These are phyloP conservation scores for Oncorhynchus gorbuscha DNA, from an alignment of 2,113 vertebrate genomes.

Conservation along the genomic window DNA sequence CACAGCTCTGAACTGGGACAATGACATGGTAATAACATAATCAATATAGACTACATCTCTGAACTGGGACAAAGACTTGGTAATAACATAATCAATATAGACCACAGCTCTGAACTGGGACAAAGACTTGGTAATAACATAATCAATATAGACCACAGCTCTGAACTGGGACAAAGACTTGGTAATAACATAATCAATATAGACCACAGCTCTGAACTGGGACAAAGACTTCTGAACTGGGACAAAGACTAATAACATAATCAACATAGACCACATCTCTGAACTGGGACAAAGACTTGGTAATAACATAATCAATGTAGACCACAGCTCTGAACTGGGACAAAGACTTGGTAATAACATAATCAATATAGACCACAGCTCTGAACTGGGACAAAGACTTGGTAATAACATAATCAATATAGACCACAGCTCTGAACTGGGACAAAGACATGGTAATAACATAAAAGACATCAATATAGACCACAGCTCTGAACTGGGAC, in stretches of 20 bases:
- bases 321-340: too few relatives aligned
- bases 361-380: slow-evolving; percentile 7
- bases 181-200: slow-evolving; percentile 15
- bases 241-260: slow-evolving; percentile 32
- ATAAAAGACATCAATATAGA: not conserved
- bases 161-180: slow-evolving; percentile 38
- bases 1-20: slow-evolving; percentile 4
- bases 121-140: slow-evolving; percentile 47
- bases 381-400: slow-evolving; percentile 34
- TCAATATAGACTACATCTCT: too few relatives aligned
- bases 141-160: slow-evolving; percentile 5
- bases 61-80: too few relatives aligned
- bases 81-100: not conserved
- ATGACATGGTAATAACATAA: too few relatives aligned
- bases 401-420: slow-evolving; percentile 17
- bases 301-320: too few relatives aligned
- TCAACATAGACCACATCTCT: too few relatives aligned
- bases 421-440: slow-evolving; percentile 8
- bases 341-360: too few relatives aligned
- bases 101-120: slow-evolving; percentile 6
- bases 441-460: slow-evolving; percentile 49
- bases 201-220: slow-evolving; percentile 9
- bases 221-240: not conserved
- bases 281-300: too few relatives aligned
- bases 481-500: slow-evolving; percentile 2